Base-by-base conservation (phyloP, 1,140 invertebrate species). In the Halotydeus destructor region DNA sequence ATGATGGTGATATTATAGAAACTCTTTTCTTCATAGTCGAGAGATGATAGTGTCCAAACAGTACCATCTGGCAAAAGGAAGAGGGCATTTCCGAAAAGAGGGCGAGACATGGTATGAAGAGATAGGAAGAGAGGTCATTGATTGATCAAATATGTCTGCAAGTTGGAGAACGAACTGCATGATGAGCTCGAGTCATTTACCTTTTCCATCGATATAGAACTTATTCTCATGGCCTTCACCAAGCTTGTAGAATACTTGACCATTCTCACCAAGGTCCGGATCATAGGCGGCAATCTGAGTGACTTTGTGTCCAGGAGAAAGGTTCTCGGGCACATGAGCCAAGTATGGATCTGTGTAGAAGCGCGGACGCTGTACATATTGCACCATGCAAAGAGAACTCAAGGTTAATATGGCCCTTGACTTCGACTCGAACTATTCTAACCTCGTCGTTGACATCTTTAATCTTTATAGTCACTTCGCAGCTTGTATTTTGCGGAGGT, bases 381-480 rank as follows among this genome's bases (percentile, higher is more conserved):
- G 54, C n/a, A n/a, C n/a, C n/a, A n/a, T n/a, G n/a, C n/a, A n/a
- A n/a, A n/a, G n/a, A n/a, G n/a, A n/a, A n/a, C n/a, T n/a, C n/a
- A n/a, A n/a, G n/a, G n/a, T n/a, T n/a, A n/a, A n/a, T n/a, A n/a
- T n/a, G n/a, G n/a, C n/a, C n/a, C n/a, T n/a, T n/a, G n/a, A n/a
- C n/a, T n/a, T n/a, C n/a, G n/a, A n/a, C n/a, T n/a, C n/a, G n/a
- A n/a, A n/a, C n/a, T n/a, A n/a, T n/a, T n/a, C n/a, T n/a, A n/a
- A n/a, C n/a, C 8, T 41, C 28, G 16, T 41, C 39, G 18, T 83
- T 84, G 0, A 79, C 65, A 51, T 84, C 80, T 41, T 76, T 54
- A 2, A 85, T 67, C 55, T 79, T 74, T 1, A 85, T 69, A 47
- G 78, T 75, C 0, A 85, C 71, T 50, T 75, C 71, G 40, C 78